Base-by-base conservation (phyloP, 2,888 invertebrate genomes). In the Adela reaumurella region DNA sequence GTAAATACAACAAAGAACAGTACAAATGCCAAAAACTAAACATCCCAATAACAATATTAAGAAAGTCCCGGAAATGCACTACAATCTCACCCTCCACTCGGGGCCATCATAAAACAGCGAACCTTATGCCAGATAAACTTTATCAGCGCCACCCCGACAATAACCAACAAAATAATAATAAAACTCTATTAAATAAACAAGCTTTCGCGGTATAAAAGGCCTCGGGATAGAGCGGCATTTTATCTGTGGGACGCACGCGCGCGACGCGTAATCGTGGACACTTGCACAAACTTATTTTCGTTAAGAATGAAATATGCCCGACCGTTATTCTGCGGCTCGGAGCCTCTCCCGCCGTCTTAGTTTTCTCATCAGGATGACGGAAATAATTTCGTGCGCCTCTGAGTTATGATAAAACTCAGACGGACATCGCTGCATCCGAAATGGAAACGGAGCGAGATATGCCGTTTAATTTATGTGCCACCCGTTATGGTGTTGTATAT, bases 301-400 rank as follows among this genome's bases (percentile, higher is more conserved):
- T 76, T 76, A 77, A 76, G 76, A 74, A 74, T 76, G 76, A 77
- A 76, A 76, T 76, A 77, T 76, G 73, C 66, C 69, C 69, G 69
- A 66, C 68, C 76, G 76, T 74, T 74, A 74, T 69, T 69, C 71
- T 68, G 69, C 69, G 73, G 73, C 70, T 74, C 74, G 76, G 74
- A 76, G 72, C 73, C 67, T 71, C 71, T 73, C 73, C 66, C 66
- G 73, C 67, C 71, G 73, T 74, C 73, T 74, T 74, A 77, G 77
- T 76, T 77, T 74, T 74, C 77, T 76, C 78, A 77, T 76, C 77
- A 76, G 72, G 68, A 68, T 66, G 71, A 69, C 72, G 76, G 76
- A 78, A 78, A 76, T 77, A 78, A 76, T 77, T 77, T 74, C 68
- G 73, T 73, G 74, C 73, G 73, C 72, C 76, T 70, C 74, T 77